Conservation (phyloP, 2,797 vertebrate species). For the Remorina albescens region DNA sequence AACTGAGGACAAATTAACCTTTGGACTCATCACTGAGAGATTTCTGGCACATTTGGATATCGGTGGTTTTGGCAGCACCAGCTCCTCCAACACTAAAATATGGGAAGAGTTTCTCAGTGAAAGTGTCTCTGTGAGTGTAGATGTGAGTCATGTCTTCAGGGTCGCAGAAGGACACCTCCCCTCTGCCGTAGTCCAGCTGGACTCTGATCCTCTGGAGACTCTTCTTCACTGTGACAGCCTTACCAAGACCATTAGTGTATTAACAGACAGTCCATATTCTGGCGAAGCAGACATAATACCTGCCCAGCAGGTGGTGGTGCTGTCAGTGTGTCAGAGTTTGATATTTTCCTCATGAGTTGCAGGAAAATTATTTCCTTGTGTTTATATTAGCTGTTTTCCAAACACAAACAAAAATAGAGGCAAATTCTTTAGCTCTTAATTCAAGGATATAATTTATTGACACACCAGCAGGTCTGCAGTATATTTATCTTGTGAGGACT, state of each 20-base stretch:
- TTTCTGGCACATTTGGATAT: conserved; percentile 27
- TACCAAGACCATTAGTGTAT: not conserved
- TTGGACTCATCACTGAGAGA: not conserved
- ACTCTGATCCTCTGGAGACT: conserved; percentile 48
- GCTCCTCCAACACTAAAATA: rapidly evolving
- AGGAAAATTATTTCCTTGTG: too few relatives aligned
- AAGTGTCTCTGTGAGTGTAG: conserved; percentile 35
- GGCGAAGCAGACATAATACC: too few relatives aligned
- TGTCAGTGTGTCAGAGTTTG: too few relatives aligned
- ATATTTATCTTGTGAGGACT: too few relatives aligned
- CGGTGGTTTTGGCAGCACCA: conserved; percentile 29
- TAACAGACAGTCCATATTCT: not conserved
- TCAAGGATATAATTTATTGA: too few relatives aligned
- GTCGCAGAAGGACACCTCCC: conserved; percentile 52
- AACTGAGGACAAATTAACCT: not conserved
- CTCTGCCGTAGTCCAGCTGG: conserved; percentile 51
- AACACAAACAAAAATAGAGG: too few relatives aligned
- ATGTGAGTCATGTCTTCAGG: conserved; percentile 38
- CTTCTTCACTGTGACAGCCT: conserved; percentile 24
- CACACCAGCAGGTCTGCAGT: too few relatives aligned
- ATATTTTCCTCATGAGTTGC: too few relatives aligned
- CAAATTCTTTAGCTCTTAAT: too few relatives aligned
- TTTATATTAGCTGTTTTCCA: too few relatives aligned
- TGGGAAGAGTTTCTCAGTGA: conserved; percentile 46
- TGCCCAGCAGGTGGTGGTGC: not conserved